Percentiles rank a stretch among this genome's conserved stretches.
Conservation (phyloP, 1,140 invertebrate species). For the Ceratina calcarata region DNA sequence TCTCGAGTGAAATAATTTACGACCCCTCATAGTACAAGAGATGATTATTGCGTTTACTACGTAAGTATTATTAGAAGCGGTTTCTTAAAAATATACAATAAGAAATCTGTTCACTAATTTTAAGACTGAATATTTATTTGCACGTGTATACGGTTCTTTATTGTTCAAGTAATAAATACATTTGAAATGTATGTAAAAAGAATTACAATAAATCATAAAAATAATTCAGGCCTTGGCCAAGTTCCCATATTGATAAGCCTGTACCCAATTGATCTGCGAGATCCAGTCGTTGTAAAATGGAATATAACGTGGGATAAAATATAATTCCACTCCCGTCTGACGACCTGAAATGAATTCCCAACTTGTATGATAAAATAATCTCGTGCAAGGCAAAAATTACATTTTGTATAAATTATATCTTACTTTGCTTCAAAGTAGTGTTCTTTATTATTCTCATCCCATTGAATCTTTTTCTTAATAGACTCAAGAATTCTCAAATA, state of each 20-base stretch:
- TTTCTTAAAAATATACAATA: background rate
- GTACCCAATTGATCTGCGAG: conserved; percentile 89
- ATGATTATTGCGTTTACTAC: too few species aligned
- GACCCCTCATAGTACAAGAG: background rate
- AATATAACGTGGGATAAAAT: conserved; percentile 94
- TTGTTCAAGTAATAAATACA: conserved; percentile 7
- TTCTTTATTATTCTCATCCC: conserved; percentile 89
- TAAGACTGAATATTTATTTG: conserved; percentile 17
- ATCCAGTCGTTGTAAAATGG: conserved; percentile 89
- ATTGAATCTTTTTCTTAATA: conserved; percentile 87
- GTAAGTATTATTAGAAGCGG: background rate
- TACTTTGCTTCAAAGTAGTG: conserved; percentile 94
- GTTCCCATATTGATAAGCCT: conserved; percentile 96
- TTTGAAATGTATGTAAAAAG: conserved; percentile 16
- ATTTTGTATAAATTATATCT: conserved; percentile 63
- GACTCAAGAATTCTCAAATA: conserved; percentile 87
- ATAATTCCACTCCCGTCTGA: conserved; percentile 86
- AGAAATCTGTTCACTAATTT: background rate
- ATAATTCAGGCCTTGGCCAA: conserved; percentile 96
- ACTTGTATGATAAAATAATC: conserved; percentile 23
- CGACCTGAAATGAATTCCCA: conserved; percentile 81
- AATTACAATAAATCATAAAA: conserved; percentile 95
- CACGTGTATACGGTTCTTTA: conserved; percentile 4
- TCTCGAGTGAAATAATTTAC: background rate
- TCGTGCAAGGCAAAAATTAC: conserved; percentile 10